phyloP scores from a whole-genome alignment of 2,797 vertebrate species.

The Rhadinocentrus ornatus region DNA sequence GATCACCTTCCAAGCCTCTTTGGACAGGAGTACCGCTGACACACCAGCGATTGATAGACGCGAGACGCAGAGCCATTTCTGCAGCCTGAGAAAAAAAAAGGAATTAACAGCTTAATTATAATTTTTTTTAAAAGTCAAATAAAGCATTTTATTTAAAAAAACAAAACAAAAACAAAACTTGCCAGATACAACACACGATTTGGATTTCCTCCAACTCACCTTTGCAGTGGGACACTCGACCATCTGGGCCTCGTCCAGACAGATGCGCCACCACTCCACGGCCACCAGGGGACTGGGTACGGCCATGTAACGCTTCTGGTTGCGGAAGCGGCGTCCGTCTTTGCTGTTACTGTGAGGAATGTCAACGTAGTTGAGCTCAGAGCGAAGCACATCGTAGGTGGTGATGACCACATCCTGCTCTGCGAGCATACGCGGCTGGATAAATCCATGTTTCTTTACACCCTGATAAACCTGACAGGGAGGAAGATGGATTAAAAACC shows the following conservation, averaged over 20 bases:
- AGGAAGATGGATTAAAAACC: neutral
- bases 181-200: neutral
- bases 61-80: slow-evolving; percentile 96
- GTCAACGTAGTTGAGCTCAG: slow-evolving; percentile 96
- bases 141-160: neutral
- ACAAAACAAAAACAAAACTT: neutral
- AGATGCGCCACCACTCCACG: slow-evolving; percentile 99
- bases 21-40: slow-evolving; percentile 98
- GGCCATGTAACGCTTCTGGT: slow-evolving; percentile 99
- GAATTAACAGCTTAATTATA: neutral
- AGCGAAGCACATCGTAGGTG: slow-evolving; percentile 95
- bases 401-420: slow-evolving; percentile 98
- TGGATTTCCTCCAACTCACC: slow-evolving; percentile 68
- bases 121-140: neutral
- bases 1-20: slow-evolving; percentile 93
- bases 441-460: slow-evolving; percentile 96
- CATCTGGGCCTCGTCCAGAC: slow-evolving; percentile 98
- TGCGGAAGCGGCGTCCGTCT: slow-evolving; percentile 94
- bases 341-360: slow-evolving; percentile 97
- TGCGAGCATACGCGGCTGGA: slow-evolving; percentile 94
- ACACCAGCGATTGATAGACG: slow-evolving; percentile 97
- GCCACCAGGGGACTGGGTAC: slow-evolving; percentile 97
- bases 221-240: slow-evolving; percentile 97
- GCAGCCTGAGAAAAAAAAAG: slow-evolving; percentile 85
- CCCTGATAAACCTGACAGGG: slow-evolving; percentile 92